Evolutionary conservation across 2,113 vertebrate species (phyloP), one percentile per base, ranked within the genome.

Genomic region (Centrocercus urophasianus): DNA sequence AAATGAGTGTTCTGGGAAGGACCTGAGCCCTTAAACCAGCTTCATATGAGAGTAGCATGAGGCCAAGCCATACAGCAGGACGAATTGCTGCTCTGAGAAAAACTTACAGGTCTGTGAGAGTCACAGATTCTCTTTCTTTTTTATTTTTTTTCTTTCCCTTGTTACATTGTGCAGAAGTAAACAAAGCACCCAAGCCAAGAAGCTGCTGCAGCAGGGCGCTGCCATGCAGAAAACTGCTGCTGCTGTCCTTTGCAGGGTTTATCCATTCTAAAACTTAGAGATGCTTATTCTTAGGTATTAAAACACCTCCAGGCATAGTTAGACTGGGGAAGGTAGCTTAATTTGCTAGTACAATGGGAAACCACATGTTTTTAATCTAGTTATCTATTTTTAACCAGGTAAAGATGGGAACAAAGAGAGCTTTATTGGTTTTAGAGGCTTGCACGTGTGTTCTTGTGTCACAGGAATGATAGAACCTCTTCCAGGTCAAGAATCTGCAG

Each of bases 301-400:
- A 96, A 96, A 83, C 80, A 89, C 84, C 79, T 89, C 84, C 85
- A 96, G 87, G 90, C 77, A 88, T 83, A 90, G 50, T 95, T 90
- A 93, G 92, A 43, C 32, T 45, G 25, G 70, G 93, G 13, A 47
- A 69, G 77, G 91, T 74, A 92, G 82, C 78, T 90, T 88, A 94
- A 82, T 86, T 75, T 52, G 83, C 59, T 61, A 73, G 83, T 92
- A 81, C 67, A 93, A 71, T 71, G 50, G 72, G 38, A 54, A 64
- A 90, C 45, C 73, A 65, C 83, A 56, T 34, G 24, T 67, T 40
- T 80, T 36, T 25, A n/a, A 18, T 38, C 50, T 20, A 34, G 38
- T 45, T 54, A 28, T 25, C 56, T 59, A 45, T 67, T 57, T 52
- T 83, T 52, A 34, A 52, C 30, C 27, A 52, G 30, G 56, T 42